Base-by-base conservation (phyloP, 2,888 invertebrate species). In the Oeneis ivallda region DNA sequence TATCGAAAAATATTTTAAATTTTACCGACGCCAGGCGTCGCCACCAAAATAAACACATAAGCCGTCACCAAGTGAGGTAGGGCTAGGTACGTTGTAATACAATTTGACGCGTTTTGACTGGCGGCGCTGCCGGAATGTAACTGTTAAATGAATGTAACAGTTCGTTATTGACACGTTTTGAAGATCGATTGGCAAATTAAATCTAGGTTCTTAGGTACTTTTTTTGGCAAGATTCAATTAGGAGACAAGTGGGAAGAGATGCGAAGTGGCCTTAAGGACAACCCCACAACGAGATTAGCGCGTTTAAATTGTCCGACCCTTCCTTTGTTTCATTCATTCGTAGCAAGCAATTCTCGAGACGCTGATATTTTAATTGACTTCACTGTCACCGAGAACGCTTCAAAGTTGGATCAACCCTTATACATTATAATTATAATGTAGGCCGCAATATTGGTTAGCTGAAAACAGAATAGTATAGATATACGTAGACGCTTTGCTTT, bases 221-320 rank as follows among this genome's bases (percentile, higher is more conserved):
- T 26, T 64, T 34, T 37, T 15, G 49, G 58, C 56, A 56, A 53
- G 62, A 68, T 69, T 61, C 59, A 61, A 68, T 69, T 61, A 70
- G 57, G 53, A 64, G 32, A 49, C 66, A 62, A 34, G 43, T 58
- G 66, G 56, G 37, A 37, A 65, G 63, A 54, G 60, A 52, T 67
- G 64, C 58, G 60, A 65, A 60, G 52, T 39, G 62, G 57, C 41
- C 49, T 50, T 19, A 61, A 19, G 59, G 63, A 58, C 45, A 63
- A 60, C 66, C 63, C 64, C 47, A 66, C 41, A 66, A 43, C 45
- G 41, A 66, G 68, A 66, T 70, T 68, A 64, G 52, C 57, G 67
- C 53, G 52, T 63, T 64, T 62, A 64, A 63, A 53, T 64, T 56
- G 66, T 59, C 54, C 58, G 61, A 54, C 56, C 50, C 52, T 62